phyloP scores from a whole-genome alignment of 2,888 invertebrate genomes.

The Cephus spinipes region DNA sequence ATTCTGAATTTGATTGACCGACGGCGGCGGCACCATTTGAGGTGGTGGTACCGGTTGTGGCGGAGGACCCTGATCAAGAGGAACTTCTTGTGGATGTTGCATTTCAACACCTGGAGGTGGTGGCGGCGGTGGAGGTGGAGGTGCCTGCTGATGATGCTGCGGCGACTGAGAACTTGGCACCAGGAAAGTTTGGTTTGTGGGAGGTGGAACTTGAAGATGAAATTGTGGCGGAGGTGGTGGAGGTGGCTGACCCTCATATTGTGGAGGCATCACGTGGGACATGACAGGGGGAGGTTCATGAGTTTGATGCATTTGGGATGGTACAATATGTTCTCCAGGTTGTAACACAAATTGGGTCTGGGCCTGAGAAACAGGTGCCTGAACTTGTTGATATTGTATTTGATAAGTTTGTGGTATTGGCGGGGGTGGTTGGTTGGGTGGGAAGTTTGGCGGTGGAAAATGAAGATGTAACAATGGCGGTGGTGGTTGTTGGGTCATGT shows the following conservation, averaged over 20 bases:
- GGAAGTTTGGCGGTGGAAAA: slow-evolving; percentile 62
- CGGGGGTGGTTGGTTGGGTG: slow-evolving; percentile 63
- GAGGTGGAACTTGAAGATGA: slow-evolving; percentile 55
- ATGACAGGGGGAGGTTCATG: slow-evolving; percentile 52
- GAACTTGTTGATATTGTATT: slow-evolving; percentile 62
- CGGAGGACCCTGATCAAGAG: slow-evolving; percentile 69
- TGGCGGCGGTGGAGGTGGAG: slow-evolving; percentile 55
- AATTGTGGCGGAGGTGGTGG: slow-evolving; percentile 39
- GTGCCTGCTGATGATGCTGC: slow-evolving; percentile 47
- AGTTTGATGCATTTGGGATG: slow-evolving; percentile 53
- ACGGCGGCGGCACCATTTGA: slow-evolving; percentile 63
- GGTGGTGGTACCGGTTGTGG: slow-evolving; percentile 64
- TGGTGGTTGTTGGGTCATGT: slow-evolving; percentile 59
- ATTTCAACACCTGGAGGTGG: slow-evolving; percentile 67
- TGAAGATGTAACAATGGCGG: slow-evolving; percentile 60
- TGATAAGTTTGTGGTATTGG: slow-evolving; percentile 64
- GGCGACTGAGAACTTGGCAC: slow-evolving; percentile 53
- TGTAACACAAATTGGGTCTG: slow-evolving; percentile 62
- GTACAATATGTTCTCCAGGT: slow-evolving; percentile 53
- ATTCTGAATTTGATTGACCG: slow-evolving; percentile 53
- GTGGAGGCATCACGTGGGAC: slow-evolving; percentile 49
- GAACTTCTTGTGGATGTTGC: slow-evolving; percentile 65
- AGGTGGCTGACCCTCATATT: slow-evolving; percentile 56
- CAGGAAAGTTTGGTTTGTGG: slow-evolving; percentile 53
- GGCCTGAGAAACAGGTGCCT: slow-evolving; percentile 47